Base-by-base conservation (phyloP, 2,113 vertebrate genomes). In the Pseudopipra pipra region DNA sequence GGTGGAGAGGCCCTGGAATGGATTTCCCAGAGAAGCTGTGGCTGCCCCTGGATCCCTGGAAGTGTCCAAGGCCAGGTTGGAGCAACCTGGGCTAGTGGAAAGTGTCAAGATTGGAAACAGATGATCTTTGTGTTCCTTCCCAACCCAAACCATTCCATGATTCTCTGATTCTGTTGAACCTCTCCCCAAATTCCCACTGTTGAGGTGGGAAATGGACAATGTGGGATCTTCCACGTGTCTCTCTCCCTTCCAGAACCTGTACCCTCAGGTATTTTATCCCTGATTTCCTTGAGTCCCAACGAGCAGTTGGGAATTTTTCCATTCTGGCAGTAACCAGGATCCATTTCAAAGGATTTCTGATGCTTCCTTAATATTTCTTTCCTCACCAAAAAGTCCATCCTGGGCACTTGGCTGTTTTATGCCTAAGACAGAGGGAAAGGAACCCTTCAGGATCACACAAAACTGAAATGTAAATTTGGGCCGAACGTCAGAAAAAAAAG, bases 61-160 rank as follows among this genome's bases (percentile, higher is more conserved):
- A 37, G 35, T 61, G 58, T 37, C 58, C 35, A 61, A 61, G 67
- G 66, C 6, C 11, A 4, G 35, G 47, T 0, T 84, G 51, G 68
- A 73, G 14, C 7, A 28, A 0, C 18, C 23, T 74, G 59, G 70
- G 23, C 6, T 0, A 0, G 11, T n/a, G 41, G 41, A 0, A 85
- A 12, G 1, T 44, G 33, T 33, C 81, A 19, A 12, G 22, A 12
- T 13, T n/a, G n/a, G 56, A 9, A 59, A 14, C 30, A 47, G 43
- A 0, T 0, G 30, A 25, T 7, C 31, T n/a, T 51, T 4, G 9
- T 35, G 25, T 6, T 85, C 12, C 12, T 13, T 49, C 14, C 72
- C 72, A 35, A 17, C 25, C 17, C 62, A 52, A 3, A 11, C 33
- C 16, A 12, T 43, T 11, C 52, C 47, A 25, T 8, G 47, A 49